phyloP scores from a whole-genome alignment of 2,888 invertebrate species.

The Malachius bipustulatus region DNA sequence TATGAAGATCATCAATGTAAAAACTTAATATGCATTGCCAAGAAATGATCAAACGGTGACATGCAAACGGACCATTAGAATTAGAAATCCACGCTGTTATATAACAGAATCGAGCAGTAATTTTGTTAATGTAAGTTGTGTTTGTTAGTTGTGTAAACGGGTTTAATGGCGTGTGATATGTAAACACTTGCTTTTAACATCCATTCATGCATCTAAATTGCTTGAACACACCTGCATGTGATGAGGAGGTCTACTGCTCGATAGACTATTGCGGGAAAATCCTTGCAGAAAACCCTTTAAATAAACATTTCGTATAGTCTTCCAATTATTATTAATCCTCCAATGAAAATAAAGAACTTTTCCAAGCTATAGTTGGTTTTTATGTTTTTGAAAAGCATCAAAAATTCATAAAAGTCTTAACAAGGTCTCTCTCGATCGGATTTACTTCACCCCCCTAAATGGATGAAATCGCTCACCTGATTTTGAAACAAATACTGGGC shows the following conservation, averaged over 20 bases:
- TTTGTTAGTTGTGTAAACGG: too few species aligned
- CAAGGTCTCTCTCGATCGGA: too few species aligned
- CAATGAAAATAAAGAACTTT: too few species aligned
- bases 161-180: not conserved
- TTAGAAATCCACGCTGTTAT: conserved; percentile 13
- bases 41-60: conserved; percentile 10
- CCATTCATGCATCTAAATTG: conserved; percentile 2
- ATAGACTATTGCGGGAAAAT: conserved; percentile 37
- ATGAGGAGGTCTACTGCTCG: conserved; percentile 37
- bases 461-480: conserved; percentile 50
- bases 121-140: too few species aligned
- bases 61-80: conserved; percentile 31
- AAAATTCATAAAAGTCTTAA: too few species aligned
- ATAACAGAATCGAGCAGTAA: too few species aligned
- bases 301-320: too few species aligned
- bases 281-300: conserved; percentile 41
- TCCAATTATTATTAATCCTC: too few species aligned
- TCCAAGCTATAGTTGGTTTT: too few species aligned
- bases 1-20: too few species aligned
- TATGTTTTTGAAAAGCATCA: too few species aligned
- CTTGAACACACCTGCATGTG: conserved; percentile 35
- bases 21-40: not conserved
- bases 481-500: conserved; percentile 68
- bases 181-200: not conserved
- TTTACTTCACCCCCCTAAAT: too few species aligned